A percentile compares a stretch with the other conserved stretches of the same genome.
These are phyloP conservation scores for Ptychoptera albimana DNA, from an alignment of 2,888 invertebrate species.

Conservation along the genomic window DNA sequence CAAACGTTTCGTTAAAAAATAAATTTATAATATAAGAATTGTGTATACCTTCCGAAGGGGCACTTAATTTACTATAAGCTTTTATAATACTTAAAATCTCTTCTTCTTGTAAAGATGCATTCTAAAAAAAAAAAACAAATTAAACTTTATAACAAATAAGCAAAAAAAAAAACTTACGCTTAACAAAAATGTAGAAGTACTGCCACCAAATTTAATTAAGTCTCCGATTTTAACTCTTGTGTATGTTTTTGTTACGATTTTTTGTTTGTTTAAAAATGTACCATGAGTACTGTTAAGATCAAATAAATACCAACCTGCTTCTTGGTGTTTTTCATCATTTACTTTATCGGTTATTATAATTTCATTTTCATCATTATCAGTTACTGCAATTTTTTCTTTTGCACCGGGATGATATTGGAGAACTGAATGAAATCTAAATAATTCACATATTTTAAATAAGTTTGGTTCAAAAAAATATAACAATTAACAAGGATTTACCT, in stretches of 20 bases:
- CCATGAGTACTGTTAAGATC: slow-evolving; percentile 93
- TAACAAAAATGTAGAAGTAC: slow-evolving; percentile 65
- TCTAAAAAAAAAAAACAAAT: no score
- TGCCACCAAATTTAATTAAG: slow-evolving; percentile 82
- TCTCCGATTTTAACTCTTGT: slow-evolving; percentile 72
- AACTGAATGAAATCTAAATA: slow-evolving; percentile 55
- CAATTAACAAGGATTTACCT: slow-evolving; percentile 27
- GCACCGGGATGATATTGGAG: slow-evolving; percentile 59
- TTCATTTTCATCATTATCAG: slow-evolving; percentile 3
- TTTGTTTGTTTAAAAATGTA: slow-evolving; percentile 75
- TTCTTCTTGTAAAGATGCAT: no score
- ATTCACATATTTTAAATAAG: background rate
- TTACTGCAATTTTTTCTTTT: slow-evolving; percentile 10
- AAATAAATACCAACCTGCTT: slow-evolving; percentile 73
- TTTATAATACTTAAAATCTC: no score
- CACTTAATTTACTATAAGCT: no score
- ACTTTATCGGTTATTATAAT: slow-evolving; percentile 1
- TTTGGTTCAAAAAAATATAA: background rate
- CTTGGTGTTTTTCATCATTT: slow-evolving; percentile 13
- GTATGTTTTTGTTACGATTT: slow-evolving; percentile 56
- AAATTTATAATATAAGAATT: no score
- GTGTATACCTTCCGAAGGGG: no score
- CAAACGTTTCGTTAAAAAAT: no score
- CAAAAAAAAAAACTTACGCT: slow-evolving; percentile 23
- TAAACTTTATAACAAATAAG: no score